Conservation (phyloP, 2,797 vertebrate genomes). For the Falco novaeseelandiae region DNA sequence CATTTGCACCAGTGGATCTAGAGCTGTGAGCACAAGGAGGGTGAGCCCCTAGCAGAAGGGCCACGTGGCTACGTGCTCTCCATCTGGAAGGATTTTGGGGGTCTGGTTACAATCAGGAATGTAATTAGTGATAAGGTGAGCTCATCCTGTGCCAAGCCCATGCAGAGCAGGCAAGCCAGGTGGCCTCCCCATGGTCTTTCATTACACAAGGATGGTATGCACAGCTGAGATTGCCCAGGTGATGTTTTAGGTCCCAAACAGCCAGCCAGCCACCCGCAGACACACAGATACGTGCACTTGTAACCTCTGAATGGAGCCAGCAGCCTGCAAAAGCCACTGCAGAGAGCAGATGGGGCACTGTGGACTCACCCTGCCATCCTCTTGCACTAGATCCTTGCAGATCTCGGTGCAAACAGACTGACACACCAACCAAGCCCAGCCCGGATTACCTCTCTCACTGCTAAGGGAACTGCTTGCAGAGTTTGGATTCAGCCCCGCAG, state of each 20-base stretch:
- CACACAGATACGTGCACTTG: accelerated
- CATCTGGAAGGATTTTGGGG: background rate
- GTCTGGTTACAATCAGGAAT: background rate
- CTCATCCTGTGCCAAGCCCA: accelerated
- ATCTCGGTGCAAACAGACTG: background rate
- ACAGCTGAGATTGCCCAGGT: background rate
- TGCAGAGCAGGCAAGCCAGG: background rate
- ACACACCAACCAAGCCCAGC: accelerated
- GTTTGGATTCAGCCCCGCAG: background rate
- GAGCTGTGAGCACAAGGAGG: background rate
- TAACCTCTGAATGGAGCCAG: background rate
- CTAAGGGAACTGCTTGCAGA: background rate
- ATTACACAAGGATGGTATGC: background rate
- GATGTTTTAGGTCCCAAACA: background rate
- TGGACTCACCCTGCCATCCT: accelerated
- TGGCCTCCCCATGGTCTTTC: background rate
- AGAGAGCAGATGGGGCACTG: background rate
- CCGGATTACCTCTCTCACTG: too few species aligned
- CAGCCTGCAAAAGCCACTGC: background rate
- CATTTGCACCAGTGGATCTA: accelerated
- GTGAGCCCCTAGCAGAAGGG: background rate
- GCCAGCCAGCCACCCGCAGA: background rate
- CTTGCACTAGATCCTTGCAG: background rate
- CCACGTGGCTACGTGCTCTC: accelerated
- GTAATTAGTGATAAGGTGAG: background rate